phyloP scores from a whole-genome alignment of 2,113 vertebrate species.

The Climacteris rufus region DNA sequence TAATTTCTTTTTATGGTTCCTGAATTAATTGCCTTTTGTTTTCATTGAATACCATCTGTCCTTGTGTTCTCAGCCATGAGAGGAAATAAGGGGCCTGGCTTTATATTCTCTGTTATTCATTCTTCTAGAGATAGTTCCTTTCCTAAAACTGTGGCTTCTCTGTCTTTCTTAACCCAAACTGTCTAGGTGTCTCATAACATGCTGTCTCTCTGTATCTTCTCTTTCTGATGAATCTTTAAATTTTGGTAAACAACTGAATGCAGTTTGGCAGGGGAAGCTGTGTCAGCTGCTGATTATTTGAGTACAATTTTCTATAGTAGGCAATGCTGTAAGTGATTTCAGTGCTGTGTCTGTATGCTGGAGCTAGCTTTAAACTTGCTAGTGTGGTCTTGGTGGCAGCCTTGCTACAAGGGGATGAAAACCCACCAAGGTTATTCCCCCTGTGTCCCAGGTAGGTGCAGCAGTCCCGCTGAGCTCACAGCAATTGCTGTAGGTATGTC shows the following conservation, averaged over 20 bases:
- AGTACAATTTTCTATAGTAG: neutral
- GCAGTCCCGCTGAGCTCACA: neutral
- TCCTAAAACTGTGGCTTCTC: neutral
- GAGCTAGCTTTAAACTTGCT: neutral
- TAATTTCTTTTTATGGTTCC: neutral
- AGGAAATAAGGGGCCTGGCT: neutral
- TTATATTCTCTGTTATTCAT: neutral
- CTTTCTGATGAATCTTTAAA: neutral
- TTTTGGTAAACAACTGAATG: neutral
- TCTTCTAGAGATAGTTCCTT: neutral
- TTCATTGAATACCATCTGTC: neutral
- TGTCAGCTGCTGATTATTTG: neutral
- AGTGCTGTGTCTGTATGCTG: neutral
- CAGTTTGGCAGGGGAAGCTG: neutral
- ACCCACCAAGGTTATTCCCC: neutral
- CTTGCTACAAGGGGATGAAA: neutral
- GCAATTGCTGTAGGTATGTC: neutral
- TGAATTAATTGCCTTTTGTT: constrained; percentile 39
- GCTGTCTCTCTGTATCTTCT: neutral
- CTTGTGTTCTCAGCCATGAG: neutral
- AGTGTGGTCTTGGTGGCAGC: neutral
- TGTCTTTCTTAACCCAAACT: neutral
- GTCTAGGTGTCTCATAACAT: neutral
- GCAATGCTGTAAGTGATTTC: neutral
- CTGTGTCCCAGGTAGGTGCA: neutral